phyloP scores from a whole-genome alignment of 2,888 invertebrate species.

The Graphium colonna region DNA sequence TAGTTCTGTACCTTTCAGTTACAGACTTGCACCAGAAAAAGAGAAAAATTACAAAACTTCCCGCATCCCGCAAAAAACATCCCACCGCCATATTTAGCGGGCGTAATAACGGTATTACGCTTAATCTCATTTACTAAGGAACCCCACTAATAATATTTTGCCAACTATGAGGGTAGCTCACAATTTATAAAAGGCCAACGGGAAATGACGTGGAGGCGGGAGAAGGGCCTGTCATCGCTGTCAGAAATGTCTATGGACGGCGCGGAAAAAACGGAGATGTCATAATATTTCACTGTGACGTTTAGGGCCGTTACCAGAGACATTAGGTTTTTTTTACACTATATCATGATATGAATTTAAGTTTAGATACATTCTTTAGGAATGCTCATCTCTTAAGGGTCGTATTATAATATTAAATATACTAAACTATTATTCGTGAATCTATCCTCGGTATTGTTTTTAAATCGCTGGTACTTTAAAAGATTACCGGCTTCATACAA shows the following conservation, averaged over 20 bases:
- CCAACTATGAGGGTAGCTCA: constrained; percentile 60
- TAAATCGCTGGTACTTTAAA: no score
- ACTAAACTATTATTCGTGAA: no score
- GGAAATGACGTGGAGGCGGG: constrained; percentile 68
- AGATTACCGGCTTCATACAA: no score
- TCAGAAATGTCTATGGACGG: constrained; percentile 66
- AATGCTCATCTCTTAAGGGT: no score
- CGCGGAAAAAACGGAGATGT: constrained; percentile 59
- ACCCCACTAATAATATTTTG: constrained; percentile 66
- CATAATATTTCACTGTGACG: constrained; percentile 62
- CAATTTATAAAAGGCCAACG: constrained; percentile 70
- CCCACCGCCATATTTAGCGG: constrained; percentile 13
- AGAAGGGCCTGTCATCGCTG: constrained; percentile 72
- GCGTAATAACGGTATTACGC: constrained; percentile 68
- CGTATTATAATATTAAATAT: no score
- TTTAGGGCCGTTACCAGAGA: constrained; percentile 29
- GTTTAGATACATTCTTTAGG: no score
- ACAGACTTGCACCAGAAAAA: no score
- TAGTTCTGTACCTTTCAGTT: no score
- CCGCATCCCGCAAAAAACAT: no score
- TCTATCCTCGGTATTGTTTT: no score
- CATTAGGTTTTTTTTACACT: background rate
- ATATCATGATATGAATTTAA: no score
- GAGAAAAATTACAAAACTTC: no score
- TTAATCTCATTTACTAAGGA: constrained; percentile 66